Percentiles rank a stretch among this genome's conserved stretches.
These are phyloP conservation scores for Hecatera dysodea DNA, from an alignment of 2,888 invertebrate genomes.

Conservation along the genomic window DNA sequence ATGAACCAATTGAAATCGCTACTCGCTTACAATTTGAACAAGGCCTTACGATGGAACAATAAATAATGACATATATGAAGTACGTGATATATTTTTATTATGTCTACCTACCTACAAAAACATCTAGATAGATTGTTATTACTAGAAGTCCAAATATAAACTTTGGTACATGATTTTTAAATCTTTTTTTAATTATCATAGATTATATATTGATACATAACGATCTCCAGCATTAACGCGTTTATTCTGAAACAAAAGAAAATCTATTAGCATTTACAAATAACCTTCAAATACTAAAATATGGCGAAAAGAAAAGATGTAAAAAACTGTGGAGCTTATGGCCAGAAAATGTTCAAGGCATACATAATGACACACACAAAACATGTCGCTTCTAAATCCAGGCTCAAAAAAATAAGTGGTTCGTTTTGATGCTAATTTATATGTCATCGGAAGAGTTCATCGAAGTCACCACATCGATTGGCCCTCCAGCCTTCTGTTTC, in stretches of 20 bases:
- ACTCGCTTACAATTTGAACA: constrained; percentile 50
- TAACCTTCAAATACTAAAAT: too few species aligned
- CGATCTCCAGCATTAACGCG: constrained; percentile 61
- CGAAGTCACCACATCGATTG: too few species aligned
- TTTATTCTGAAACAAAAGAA: constrained; percentile 66
- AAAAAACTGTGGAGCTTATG: too few species aligned
- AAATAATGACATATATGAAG: constrained; percentile 23
- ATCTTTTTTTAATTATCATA: constrained; percentile 63
- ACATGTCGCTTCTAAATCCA: too few species aligned
- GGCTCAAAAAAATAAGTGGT: too few species aligned
- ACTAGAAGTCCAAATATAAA: constrained; percentile 74
- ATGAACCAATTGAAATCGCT: constrained; percentile 13
- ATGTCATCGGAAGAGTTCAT: too few species aligned
- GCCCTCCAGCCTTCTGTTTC: too few species aligned
- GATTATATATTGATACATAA: constrained; percentile 66
- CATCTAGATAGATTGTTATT: constrained; percentile 62
- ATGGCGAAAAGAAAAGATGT: too few species aligned
- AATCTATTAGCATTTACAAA: too few species aligned
- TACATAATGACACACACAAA: too few species aligned
- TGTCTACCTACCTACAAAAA: constrained; percentile 61
- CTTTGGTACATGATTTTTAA: constrained; percentile 75
- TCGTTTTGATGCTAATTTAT: too few species aligned
- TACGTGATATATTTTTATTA: constrained; percentile 56
- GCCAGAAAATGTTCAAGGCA: too few species aligned
- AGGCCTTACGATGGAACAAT: constrained; percentile 31